Percentiles rank a stretch among this genome's conserved stretches.
Evolutionary conservation across 2,797 vertebrate species (phyloP).

Genomic region (Chiropotes sagulatus): DNA sequence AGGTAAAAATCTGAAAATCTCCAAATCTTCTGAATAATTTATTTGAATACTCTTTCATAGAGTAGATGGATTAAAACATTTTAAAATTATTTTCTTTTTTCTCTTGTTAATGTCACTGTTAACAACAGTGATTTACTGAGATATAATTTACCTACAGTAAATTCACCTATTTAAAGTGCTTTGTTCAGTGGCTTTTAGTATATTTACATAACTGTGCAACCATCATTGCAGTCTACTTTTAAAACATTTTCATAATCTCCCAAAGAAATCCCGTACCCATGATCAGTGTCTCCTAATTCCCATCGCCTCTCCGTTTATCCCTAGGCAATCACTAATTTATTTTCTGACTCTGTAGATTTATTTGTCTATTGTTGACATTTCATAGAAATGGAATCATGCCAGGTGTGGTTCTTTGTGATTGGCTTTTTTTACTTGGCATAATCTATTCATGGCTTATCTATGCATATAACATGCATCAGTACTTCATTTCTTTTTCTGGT

Average conservation of each 20-base stretch:
- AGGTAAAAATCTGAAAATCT: not conserved
- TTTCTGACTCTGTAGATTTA: not conserved
- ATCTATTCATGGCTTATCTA: not conserved
- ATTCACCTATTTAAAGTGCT: not conserved
- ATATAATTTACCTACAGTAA: not conserved
- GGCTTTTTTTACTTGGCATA: not conserved
- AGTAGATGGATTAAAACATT: not conserved
- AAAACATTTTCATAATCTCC: constrained; percentile 5
- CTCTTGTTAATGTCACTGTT: not conserved
- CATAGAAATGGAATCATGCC: not conserved
- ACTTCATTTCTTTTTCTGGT: not conserved
- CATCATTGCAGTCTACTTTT: not conserved
- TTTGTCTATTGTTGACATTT: not conserved
- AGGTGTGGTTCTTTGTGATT: not conserved
- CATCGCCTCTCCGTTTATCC: not conserved
- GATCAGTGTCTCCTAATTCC: not conserved
- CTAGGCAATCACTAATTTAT: not conserved
- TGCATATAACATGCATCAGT: not conserved
- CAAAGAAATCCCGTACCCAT: not conserved
- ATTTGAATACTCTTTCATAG: not conserved
- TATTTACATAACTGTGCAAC: not conserved
- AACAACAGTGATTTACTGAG: not conserved
- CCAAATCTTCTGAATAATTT: not conserved
- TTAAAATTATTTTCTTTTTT: not conserved
- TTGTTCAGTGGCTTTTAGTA: not conserved